These are phyloP conservation scores for Tragopan temminckii DNA, from an alignment of 2,797 vertebrate genomes.

Conservation along the genomic window DNA sequence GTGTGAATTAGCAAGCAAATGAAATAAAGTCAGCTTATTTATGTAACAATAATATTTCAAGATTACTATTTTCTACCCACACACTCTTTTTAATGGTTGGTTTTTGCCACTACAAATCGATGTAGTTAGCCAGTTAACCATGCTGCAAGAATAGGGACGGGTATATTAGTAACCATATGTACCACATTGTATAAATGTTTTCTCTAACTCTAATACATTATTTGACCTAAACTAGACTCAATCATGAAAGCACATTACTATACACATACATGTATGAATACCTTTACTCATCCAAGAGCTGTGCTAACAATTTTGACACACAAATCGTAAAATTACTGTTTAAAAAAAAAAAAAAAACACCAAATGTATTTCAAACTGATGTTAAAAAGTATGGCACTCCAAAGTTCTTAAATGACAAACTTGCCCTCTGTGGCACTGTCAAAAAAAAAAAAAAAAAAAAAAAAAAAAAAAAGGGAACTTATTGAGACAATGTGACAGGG, in stretches of 20 bases:
- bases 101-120: constrained; percentile 1
- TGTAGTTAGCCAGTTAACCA: neutral
- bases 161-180: neutral
- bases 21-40: neutral
- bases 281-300: neutral
- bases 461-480: neutral
- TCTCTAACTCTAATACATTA: neutral
- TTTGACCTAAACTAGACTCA: neutral
- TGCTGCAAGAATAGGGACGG: neutral
- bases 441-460: constrained; percentile 7
- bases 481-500: neutral
- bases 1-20: neutral
- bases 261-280: neutral
- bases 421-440: neutral
- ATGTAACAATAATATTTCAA: neutral
- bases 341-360: neutral
- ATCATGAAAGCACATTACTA: neutral
- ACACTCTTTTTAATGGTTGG: fast-evolving
- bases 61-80: neutral
- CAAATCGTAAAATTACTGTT: neutral
- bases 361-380: neutral
- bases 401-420: neutral
- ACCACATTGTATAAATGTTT: neutral
- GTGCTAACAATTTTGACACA: neutral
- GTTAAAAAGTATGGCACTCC: neutral